Base-by-base conservation (phyloP, 2,113 vertebrate genomes). In the Dinomys branickii region DNA sequence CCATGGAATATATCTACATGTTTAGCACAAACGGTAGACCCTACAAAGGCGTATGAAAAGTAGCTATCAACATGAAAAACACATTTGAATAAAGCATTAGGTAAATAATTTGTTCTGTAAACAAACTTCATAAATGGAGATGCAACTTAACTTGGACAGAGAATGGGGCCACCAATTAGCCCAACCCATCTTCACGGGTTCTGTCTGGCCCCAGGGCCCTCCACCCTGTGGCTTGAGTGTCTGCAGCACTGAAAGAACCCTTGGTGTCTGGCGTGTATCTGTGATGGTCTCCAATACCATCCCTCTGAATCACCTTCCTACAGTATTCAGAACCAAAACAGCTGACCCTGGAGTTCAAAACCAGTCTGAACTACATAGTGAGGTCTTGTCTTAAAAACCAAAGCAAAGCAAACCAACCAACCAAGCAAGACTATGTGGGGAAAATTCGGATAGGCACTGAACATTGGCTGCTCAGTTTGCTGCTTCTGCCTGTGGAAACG, bases 1-100 rank as follows among this genome's bases (percentile, higher is more conserved):
- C 38, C 47, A 94, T 8, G 41, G 81, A 5, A 4, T 41, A 84
- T 50, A 50, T 47, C 24, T 86, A 50, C 67, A 69, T 87, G 5
- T 67, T 88, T 94, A 88, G 6, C 28, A 2, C 44, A 71, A 90
- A 84, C 38, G n/a, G n/a, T 80, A 83, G 77, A 20, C 4, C 47
- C 44, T 73, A 52, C 30, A 84, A 85, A 87, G 24, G 14, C 13
- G 75, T 92, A 85, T 65, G 71, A 85, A 91, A 95, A 89, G n/a
- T 44, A 94, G 20, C 26, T 71, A 78, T n/a, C 41, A 88, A 88
- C 35, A 24, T 63, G 69, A 81, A 50, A 47, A n/a, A 90, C 67
- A 84, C 22, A 91, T 69, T 61, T 94, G 84, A 59, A 84, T 71
- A 63, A 59, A 28, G 50, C n/a, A 54, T 75, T 77, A 33, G 58